phyloP scores from a whole-genome alignment of 2,888 invertebrate species.

The Furcula furcula region DNA sequence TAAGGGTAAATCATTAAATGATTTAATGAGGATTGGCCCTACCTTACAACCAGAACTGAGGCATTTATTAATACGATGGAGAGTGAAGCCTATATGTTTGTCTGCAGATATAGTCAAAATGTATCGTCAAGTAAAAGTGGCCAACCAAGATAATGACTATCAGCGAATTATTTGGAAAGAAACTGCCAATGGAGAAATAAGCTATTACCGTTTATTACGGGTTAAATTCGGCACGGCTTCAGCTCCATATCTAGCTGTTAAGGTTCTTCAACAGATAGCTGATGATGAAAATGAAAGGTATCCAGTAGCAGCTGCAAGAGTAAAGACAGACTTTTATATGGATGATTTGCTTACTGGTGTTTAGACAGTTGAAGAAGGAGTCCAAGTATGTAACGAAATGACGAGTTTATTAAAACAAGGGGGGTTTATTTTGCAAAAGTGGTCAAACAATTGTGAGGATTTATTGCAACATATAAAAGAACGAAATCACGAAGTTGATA shows the following conservation, averaged over 20 bases:
- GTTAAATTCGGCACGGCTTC: slow-evolving; percentile 11
- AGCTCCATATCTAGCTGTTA: slow-evolving; percentile 7
- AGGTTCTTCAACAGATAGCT: slow-evolving; percentile 4
- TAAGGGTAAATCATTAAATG: slow-evolving; percentile 8
- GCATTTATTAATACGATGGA: slow-evolving; percentile 6
- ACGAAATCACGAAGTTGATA: neutral
- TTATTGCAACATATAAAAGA: neutral
- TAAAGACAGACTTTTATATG: slow-evolving; percentile 6
- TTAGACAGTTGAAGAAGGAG: neutral
- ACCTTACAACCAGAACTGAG: slow-evolving; percentile 7
- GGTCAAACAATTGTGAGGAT: slow-evolving; percentile 5
- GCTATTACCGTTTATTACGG: neutral
- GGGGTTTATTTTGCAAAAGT: slow-evolving; percentile 9
- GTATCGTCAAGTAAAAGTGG: slow-evolving; percentile 11
- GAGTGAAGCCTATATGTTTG: slow-evolving; percentile 3
- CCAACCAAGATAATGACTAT: slow-evolving; percentile 5
- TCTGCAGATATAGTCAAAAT: slow-evolving; percentile 11
- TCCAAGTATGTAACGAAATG: slow-evolving; percentile 3
- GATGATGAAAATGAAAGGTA: slow-evolving; percentile 4
- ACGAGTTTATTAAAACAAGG: slow-evolving; percentile 2
- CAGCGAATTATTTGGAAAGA: slow-evolving; percentile 7
- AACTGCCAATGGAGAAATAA: neutral
- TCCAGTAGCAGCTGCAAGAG: slow-evolving; percentile 1
- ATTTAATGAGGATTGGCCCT: slow-evolving; percentile 9
- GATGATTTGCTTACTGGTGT: slow-evolving; percentile 7